Base-by-base conservation (phyloP, 2,888 invertebrate genomes). In the Eristalinus sepulchralis region DNA sequence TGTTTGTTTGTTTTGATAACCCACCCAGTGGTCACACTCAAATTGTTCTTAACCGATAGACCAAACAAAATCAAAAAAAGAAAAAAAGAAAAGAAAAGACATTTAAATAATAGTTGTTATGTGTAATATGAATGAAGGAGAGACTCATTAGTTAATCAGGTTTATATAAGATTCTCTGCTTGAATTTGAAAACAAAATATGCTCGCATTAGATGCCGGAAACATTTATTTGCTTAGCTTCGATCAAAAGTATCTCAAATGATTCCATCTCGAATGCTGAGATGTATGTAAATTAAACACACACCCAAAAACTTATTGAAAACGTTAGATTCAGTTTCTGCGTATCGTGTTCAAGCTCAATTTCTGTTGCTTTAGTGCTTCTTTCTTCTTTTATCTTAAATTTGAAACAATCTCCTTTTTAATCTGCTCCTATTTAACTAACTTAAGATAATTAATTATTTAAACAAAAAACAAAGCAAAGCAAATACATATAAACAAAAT, bases 401-500 rank as follows among this genome's bases (percentile, higher is more conserved):
- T 4, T 47, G 17, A 47, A 47, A n/a, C n/a, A 47, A 47, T 47
- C 47, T 47, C 17, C 17, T 47, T 47, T 57, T 57, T 57, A 57
- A 24, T 57, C 24, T 24, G 11, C 57, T 57, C 24, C 57, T 27
- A 57, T 27, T 57, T 24, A 57, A 57, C 24, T 57, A 57, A 27
- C 47, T n/a, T 57, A 24, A 57, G 22, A 27, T 13, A 11, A 27
- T 24, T 24, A 27, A 57, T 76, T 59, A 76, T 66, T 66, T 75
- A 70, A 75, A 75, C 31, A 66, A 57, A 60, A 62, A 70, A 27
- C 64, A 31, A 64, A 79, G 31, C 27, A 55, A 39, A 73, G 59
- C 31, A 36, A 70, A 70, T 27, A 39, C 53, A n/a, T 47, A 79
- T 66, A 75, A 76, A 84, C 64, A 59, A 84, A 84, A 76, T 79